phyloP scores from a whole-genome alignment of 1,140 invertebrate genomes.

The Lethocerus indicus region DNA sequence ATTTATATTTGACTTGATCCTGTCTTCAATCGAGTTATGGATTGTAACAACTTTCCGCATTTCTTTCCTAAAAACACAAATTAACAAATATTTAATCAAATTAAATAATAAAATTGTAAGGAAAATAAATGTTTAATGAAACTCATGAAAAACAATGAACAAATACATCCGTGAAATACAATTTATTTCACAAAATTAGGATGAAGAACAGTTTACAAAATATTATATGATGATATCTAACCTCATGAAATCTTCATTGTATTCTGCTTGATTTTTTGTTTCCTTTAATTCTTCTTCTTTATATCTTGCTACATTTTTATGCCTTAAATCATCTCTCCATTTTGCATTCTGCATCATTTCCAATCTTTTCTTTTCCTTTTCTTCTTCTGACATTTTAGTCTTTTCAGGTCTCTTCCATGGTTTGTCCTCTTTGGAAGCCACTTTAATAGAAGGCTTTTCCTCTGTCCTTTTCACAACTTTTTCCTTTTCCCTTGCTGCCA shows the following conservation, averaged over 20 bases:
- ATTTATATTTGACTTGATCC: slow-evolving; percentile 65
- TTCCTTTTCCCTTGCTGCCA: too few relatives aligned
- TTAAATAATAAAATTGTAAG: neutral
- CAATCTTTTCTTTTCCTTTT: slow-evolving; percentile 46
- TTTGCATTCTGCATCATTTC: slow-evolving; percentile 73
- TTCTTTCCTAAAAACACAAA: slow-evolving; percentile 34
- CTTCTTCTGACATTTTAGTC: slow-evolving; percentile 37
- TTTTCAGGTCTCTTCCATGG: neutral
- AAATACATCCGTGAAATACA: neutral
- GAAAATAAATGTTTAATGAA: neutral
- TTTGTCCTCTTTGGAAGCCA: too few relatives aligned
- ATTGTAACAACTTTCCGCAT: slow-evolving; percentile 45
- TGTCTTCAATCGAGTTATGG: slow-evolving; percentile 45
- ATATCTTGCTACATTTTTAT: slow-evolving; percentile 41
- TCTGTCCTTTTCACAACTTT: too few relatives aligned
- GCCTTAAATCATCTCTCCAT: slow-evolving; percentile 48
- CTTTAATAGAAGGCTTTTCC: too few relatives aligned
- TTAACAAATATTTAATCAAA: neutral
- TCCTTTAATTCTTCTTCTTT: slow-evolving; percentile 42
- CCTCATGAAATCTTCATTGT: slow-evolving; percentile 35
- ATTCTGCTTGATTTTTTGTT: slow-evolving; percentile 30
- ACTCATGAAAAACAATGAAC: neutral
- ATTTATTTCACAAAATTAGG: slow-evolving; percentile 11
- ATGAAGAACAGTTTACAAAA: too few relatives aligned
- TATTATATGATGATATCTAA: too few relatives aligned